Evolutionary conservation across 2,888 invertebrate genomes (phyloP), one percentile per base, ranked within the genome.

Genomic region (Leucozona laternaria): DNA sequence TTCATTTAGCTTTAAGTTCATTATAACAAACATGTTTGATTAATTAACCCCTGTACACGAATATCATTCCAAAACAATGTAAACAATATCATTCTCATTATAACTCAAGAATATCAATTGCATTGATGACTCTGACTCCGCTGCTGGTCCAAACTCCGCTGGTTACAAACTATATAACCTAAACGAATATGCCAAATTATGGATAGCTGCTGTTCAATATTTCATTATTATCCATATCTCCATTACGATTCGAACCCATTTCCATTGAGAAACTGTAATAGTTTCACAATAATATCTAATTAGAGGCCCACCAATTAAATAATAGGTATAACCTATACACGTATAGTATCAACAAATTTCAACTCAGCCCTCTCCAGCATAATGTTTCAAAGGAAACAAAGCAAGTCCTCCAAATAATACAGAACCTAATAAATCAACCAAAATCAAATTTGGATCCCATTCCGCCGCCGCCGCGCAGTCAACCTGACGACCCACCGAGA

Each of bases 281-380:
- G 55, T 78, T 71, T 71, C 53, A 55, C 45, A 79, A 72, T 79
- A 55, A 79, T 72, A 62, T 79, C 71, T 71, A 79, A 71, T 79
- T 71, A 64, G 53, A n/a, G 62, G 15, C 0, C 34, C 34, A 7
- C 34, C 62, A 79, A 79, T 72, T 62, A n/a, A n/a, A 71, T 25
- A 58, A 20, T 25, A 50, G 48, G 11, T 13, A 22, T 11, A 31
- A 31, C 20, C n/a, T 13, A 43, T 66, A 58, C 48, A 55, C 15
- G 3, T n/a, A 25, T 28, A 28, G 17, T 58, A 66, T 31, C 34
- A 72, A 72, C 64, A 72, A 64, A 72, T 72, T 79, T 72, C 55
- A 79, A 66, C 28, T 79, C 37, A 40, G n/a, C 37, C 37, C 55
- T n/a, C 43, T 55, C 17, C 22, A 71, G 25, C 43, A 10, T n/a